Evolutionary conservation across 2,113 vertebrate genomes (phyloP), one percentile per base, ranked within the genome.

Genomic region (Ceyx melanurus): DNA sequence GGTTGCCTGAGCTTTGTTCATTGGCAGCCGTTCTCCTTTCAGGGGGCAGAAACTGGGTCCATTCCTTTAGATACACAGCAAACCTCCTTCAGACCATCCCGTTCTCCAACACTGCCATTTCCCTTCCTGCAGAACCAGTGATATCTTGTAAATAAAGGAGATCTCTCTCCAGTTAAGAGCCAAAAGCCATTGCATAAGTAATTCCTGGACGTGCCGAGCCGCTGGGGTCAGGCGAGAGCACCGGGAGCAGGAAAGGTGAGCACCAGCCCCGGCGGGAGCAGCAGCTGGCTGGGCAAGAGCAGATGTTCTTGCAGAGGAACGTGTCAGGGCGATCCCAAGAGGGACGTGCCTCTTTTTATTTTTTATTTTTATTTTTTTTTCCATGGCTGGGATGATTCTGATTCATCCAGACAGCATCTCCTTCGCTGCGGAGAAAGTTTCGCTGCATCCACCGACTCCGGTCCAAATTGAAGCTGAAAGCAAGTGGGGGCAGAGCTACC

Each of bases 221-320:
- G 0, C 0, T 13, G 1, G 19, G 74, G 57, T 22, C 45, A 53
- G 60, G 50, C 5, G 11, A 9, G 62, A 77, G 43, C 53, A 10
- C 8, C 0, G 7, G 51, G 65, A 82, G 88, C 56, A 9, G 58
- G 19, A n/a, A 37, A 40, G 77, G 86, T 53, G 75, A 64, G 37
- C 2, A 5, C 22, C 37, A 26, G 33, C 37, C 16, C 35, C 2
- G 3, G 75, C 8, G 5, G 75, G 78, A 82, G 88, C 80, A 50
- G 71, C 57, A 60, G 42, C 58, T 57, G 75, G 68, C 45, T 62
- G 87, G 60, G 92, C 64, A 43, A 53, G 57, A 89, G 86, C 92
- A 95, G 96, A 89, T 95, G 90, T 95, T 95, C 81, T 50, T 50
- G 53, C 76, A 45, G 62, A 71, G 65, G 71, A 86, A 88, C 51